Percentiles rank a stretch among this genome's conserved stretches.
Evolutionary conservation across 2,113 vertebrate species (phyloP).

Genomic region (Nibea albiflora): DNA sequence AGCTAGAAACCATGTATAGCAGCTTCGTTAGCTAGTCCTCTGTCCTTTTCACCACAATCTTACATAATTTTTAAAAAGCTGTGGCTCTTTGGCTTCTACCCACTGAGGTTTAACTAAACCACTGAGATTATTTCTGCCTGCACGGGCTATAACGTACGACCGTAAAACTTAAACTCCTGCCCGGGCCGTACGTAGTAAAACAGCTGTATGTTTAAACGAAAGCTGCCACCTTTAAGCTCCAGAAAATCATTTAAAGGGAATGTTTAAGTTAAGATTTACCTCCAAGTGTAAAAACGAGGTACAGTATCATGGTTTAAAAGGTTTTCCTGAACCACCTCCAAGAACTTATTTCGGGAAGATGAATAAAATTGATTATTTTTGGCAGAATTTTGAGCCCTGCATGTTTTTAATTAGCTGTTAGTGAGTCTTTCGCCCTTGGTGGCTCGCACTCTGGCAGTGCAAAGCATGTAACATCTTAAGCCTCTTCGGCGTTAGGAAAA

Average conservation of each 20-base stretch:
- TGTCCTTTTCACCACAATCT: neutral
- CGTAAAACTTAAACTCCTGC: conserved; percentile 14
- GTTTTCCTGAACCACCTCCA: conserved; percentile 34
- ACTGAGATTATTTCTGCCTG: conserved; percentile 17
- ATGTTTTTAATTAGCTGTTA: conserved; percentile 63
- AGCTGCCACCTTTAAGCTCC: neutral
- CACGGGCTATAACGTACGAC: neutral
- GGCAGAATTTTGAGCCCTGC: conserved; percentile 17
- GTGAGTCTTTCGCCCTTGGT: conserved; percentile 37
- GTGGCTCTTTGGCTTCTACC: neutral
- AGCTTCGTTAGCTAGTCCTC: neutral
- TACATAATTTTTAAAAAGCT: neutral
- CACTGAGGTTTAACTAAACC: conserved; percentile 11
- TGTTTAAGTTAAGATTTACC: conserved; percentile 13
- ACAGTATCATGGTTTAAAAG: neutral
- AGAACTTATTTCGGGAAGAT: conserved; percentile 12
- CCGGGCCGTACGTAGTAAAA: neutral
- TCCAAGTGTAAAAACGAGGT: neutral
- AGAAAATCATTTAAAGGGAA: neutral
- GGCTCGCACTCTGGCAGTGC: conserved; percentile 22
- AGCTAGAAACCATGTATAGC: neutral
- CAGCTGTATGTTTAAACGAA: conserved; percentile 1
- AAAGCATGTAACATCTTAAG: conserved; percentile 27
- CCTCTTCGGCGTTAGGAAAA: conserved; percentile 30
- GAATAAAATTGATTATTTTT: conserved; percentile 8